phyloP scores from a whole-genome alignment of 2,113 vertebrate species.

The Strigops habroptila region DNA sequence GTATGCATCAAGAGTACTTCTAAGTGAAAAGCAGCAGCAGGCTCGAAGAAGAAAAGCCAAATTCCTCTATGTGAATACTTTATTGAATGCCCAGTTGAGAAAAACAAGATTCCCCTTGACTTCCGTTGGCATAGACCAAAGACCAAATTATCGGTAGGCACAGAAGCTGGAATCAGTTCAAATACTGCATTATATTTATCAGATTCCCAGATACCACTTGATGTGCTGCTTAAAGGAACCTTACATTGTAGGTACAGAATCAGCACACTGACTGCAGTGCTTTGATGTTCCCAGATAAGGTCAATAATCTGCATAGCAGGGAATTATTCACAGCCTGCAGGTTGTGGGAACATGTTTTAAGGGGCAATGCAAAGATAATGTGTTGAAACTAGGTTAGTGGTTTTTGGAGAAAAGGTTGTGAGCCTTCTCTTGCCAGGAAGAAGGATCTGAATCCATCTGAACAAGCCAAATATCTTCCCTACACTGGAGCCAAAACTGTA shows the following conservation, averaged over 20 bases:
- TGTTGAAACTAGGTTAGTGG: not conserved
- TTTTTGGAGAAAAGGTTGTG: not conserved
- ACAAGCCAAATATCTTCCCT: not conserved
- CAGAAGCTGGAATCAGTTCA: not conserved
- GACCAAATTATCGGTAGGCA: not conserved
- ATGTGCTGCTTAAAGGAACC: not conserved
- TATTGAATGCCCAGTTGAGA: not conserved
- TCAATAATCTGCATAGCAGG: conserved; percentile 16
- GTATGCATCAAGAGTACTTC: not conserved
- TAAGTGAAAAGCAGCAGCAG: not conserved
- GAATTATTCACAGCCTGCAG: conserved; percentile 7
- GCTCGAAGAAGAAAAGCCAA: not conserved
- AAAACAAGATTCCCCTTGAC: not conserved
- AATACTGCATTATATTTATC: not conserved
- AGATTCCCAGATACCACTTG: not conserved
- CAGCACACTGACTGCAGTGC: not conserved
- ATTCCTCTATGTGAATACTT: not conserved
- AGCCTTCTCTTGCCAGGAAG: not conserved
- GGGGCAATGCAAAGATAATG: not conserved
- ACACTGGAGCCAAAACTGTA: not conserved
- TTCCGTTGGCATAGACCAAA: not conserved
- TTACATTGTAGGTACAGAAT: not conserved
- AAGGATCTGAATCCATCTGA: not conserved
- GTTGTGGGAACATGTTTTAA: not conserved
- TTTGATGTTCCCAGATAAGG: conserved; percentile 13